Evolutionary conservation across 2,797 vertebrate species (phyloP).

Genomic region (Cryptoprocta ferox): DNA sequence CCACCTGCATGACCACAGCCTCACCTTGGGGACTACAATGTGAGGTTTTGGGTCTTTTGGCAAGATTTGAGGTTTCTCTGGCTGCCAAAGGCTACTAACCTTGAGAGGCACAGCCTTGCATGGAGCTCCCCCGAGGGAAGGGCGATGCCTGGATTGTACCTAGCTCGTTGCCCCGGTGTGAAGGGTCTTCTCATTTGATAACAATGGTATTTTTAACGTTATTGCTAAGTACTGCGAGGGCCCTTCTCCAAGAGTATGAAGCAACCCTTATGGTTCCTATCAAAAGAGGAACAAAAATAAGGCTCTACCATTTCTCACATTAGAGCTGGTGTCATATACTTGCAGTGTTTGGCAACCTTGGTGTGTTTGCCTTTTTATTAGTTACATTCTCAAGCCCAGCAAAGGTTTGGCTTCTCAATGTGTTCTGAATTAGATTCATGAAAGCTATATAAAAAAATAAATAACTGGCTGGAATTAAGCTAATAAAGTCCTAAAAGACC

Average conservation of each 20-base stretch:
- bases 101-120: conserved; percentile 25
- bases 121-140: conserved; percentile 41
- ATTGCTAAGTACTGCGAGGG: background rate
- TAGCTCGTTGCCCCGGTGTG: background rate
- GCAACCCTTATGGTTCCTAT: conserved; percentile 62
- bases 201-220: conserved; percentile 38
- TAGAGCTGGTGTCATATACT: conserved; percentile 64
- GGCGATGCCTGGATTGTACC: background rate
- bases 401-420: conserved; percentile 74
- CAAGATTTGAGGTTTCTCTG: conserved; percentile 26
- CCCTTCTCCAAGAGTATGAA: conserved; percentile 58
- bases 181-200: conserved; percentile 50
- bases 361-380: conserved; percentile 77
- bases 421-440: conserved; percentile 82
- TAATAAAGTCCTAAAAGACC: conserved; percentile 76
- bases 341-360: conserved; percentile 70
- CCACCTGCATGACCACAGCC: conserved; percentile 31
- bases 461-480: conserved; percentile 80
- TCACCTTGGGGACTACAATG: background rate
- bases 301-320: conserved; percentile 48
- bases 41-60: conserved; percentile 25
- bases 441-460: conserved; percentile 69
- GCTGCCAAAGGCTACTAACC: conserved; percentile 66
- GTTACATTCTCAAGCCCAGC: conserved; percentile 75
- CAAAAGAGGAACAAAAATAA: conserved; percentile 67